Conservation (phyloP, 2,113 vertebrate species). For the Poecile atricapillus region DNA sequence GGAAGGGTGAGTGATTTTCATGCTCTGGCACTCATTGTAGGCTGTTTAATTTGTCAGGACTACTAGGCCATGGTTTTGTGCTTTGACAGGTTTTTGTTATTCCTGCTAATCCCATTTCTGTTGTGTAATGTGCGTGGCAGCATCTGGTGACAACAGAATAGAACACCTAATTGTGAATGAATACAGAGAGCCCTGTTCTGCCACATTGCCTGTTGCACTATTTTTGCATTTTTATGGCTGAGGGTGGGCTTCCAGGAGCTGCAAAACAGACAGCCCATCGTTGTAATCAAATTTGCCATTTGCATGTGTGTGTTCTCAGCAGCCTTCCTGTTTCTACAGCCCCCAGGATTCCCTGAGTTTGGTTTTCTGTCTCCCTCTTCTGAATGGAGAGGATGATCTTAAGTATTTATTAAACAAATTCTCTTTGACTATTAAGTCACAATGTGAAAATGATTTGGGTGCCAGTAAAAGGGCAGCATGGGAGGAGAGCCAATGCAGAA, state of each 20-base stretch:
- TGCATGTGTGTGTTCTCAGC: constrained; percentile 59
- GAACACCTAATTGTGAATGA: constrained; percentile 71
- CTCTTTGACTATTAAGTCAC: background rate
- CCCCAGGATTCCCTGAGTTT: background rate
- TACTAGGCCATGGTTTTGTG: constrained; percentile 64
- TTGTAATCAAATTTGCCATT: constrained; percentile 66
- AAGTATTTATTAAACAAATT: background rate
- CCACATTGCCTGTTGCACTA: constrained; percentile 61
- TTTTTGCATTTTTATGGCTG: constrained; percentile 67
- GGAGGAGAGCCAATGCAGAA: background rate
- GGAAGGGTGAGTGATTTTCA: constrained; percentile 66
- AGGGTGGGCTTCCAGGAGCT: constrained; percentile 56
- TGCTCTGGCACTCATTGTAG: constrained; percentile 59
- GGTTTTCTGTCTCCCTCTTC: constrained; percentile 35
- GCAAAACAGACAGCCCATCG: constrained; percentile 59
- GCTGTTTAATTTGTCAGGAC: constrained; percentile 67
- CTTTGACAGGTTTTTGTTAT: constrained; percentile 69
- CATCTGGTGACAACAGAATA: constrained; percentile 70
- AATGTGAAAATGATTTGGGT: background rate
- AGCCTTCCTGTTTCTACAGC: background rate
- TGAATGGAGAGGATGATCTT: background rate
- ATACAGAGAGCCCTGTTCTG: constrained; percentile 57
- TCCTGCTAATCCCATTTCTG: constrained; percentile 68
- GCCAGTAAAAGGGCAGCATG: background rate
- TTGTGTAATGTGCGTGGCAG: constrained; percentile 68